Conservation (phyloP, 2,797 vertebrate species). For the Capromys pilorides region DNA sequence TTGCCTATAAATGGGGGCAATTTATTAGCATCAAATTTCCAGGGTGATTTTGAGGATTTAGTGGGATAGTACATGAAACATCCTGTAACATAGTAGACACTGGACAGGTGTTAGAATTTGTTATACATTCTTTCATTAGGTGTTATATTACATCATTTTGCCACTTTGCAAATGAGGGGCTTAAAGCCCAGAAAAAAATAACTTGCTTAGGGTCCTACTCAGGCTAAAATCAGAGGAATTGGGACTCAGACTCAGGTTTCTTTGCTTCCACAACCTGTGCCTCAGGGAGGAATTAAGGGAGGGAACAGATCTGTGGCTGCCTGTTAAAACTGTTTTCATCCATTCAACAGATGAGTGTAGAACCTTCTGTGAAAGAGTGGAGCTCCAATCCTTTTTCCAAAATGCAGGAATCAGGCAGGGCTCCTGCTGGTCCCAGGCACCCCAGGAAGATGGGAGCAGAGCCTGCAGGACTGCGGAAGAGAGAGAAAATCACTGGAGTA, state of each 20-base stretch:
- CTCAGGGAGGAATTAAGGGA: neutral
- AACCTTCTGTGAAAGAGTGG: neutral
- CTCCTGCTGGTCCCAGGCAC: neutral
- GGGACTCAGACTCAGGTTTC: constrained; percentile 4
- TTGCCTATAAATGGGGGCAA: neutral
- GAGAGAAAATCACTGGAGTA: neutral
- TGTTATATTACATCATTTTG: neutral
- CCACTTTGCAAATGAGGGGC: neutral
- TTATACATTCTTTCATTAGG: neutral
- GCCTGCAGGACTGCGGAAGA: neutral
- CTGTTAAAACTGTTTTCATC: neutral
- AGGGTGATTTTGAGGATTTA: neutral
- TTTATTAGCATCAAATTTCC: neutral
- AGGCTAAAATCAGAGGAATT: neutral
- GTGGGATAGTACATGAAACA: neutral
- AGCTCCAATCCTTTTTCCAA: neutral
- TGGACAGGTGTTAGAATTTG: neutral
- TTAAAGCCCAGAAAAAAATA: neutral
- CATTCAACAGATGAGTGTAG: neutral
- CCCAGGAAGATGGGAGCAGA: neutral
- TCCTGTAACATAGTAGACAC: neutral
- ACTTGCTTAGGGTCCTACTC: neutral
- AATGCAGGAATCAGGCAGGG: neutral
- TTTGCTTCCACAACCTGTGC: neutral
- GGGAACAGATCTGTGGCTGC: neutral